These are phyloP conservation scores for Linnaemya tessellans DNA, from an alignment of 2,888 invertebrate genomes.

Conservation along the genomic window DNA sequence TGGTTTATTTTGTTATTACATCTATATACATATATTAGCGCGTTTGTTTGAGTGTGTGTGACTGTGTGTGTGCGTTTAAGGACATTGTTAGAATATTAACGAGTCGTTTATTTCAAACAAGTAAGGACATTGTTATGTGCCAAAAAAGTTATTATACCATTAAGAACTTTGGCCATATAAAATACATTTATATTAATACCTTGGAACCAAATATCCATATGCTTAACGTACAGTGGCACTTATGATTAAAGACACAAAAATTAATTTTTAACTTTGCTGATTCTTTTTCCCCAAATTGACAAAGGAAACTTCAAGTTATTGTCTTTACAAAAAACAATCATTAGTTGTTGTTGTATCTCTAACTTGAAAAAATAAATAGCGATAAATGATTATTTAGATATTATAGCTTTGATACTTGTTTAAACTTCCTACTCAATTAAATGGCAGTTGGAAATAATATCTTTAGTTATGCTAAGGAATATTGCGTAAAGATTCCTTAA, in stretches of 20 bases:
- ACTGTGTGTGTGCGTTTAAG: constrained; percentile 21
- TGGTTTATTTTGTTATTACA: constrained; percentile 15
- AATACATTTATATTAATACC: constrained; percentile 77
- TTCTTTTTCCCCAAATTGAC: too few species aligned
- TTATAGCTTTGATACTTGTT: too few species aligned
- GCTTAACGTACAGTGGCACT: neutral
- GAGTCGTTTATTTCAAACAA: constrained; percentile 67
- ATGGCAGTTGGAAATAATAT: too few species aligned
- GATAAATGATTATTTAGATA: too few species aligned
- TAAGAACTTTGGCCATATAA: constrained; percentile 74
- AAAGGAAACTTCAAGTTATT: too few species aligned
- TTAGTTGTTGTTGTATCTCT: too few species aligned
- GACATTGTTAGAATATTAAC: constrained; percentile 73
- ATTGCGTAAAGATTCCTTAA: too few species aligned
- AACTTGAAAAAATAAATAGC: too few species aligned
- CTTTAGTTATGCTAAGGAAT: too few species aligned
- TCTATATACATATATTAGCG: neutral
- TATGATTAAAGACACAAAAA: neutral
- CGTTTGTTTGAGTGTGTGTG: neutral
- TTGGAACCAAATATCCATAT: constrained; percentile 13
- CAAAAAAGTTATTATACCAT: constrained; percentile 72
- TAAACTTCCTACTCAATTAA: too few species aligned
- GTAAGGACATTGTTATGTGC: constrained; percentile 59
- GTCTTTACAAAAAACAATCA: too few species aligned
- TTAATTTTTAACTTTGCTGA: too few species aligned